Evolutionary conservation across 2,888 invertebrate genomes (phyloP).

Genomic region (Noctua janthe): DNA sequence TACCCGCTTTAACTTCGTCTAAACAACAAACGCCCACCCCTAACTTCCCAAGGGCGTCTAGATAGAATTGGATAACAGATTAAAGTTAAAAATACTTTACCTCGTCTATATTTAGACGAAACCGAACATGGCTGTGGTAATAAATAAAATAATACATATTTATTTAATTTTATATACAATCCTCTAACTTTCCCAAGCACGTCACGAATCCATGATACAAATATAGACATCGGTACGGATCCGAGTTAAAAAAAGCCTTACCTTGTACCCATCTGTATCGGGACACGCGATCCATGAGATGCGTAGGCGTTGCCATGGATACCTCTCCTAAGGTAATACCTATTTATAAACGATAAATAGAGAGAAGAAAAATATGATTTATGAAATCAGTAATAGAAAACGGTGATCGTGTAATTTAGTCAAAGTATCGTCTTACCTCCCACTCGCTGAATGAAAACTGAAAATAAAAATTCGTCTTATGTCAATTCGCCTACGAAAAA

Average conservation of each 20-base stretch:
- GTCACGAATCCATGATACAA: slow-evolving; percentile 61
- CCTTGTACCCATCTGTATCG: slow-evolving; percentile 61
- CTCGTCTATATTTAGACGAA: slow-evolving; percentile 56
- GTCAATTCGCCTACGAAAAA: slow-evolving; percentile 14
- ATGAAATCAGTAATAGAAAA: slow-evolving; percentile 17
- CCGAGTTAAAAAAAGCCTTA: slow-evolving; percentile 74
- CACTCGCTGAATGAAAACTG: background rate
- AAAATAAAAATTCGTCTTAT: slow-evolving; percentile 15
- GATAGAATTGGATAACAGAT: slow-evolving; percentile 72
- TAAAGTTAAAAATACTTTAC: slow-evolving; percentile 74
- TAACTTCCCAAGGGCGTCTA: slow-evolving; percentile 68
- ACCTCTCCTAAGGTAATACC: slow-evolving; percentile 70
- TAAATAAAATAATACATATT: slow-evolving; percentile 16
- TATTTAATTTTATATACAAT: slow-evolving; percentile 7
- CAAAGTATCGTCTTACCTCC: background rate
- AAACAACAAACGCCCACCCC: slow-evolving; percentile 45
- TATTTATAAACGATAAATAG: slow-evolving; percentile 73
- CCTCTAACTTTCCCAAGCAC: slow-evolving; percentile 66
- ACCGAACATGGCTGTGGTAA: slow-evolving; percentile 37
- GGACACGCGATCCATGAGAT: slow-evolving; percentile 69
- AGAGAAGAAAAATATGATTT: slow-evolving; percentile 35
- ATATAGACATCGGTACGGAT: slow-evolving; percentile 70
- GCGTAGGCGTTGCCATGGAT: slow-evolving; percentile 80
- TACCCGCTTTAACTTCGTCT: slow-evolving; percentile 4
- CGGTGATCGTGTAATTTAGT: slow-evolving; percentile 2